Percentiles rank a stretch among this genome's conserved stretches.
Conservation (phyloP, 2,888 invertebrate species). For the Thecophora atra region DNA sequence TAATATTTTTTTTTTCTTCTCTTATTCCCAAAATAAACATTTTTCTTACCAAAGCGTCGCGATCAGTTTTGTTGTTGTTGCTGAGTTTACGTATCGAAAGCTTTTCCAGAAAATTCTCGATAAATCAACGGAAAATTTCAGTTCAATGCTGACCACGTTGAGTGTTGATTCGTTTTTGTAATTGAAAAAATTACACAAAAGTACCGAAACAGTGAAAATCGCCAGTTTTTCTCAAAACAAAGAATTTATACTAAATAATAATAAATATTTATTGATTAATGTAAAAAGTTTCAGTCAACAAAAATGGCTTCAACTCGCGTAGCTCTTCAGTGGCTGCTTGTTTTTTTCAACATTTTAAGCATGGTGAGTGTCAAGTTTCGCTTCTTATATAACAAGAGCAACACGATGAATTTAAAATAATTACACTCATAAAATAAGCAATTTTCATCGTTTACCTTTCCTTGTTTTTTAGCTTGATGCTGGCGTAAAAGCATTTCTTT, state of each 20-base stretch:
- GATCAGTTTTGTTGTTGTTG: conserved; percentile 11
- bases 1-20: background rate
- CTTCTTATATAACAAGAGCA: background rate
- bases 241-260: background rate
- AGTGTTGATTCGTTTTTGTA: conserved; percentile 1
- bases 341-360: conserved; percentile 54
- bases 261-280: background rate
- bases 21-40: background rate
- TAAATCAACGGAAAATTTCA: conserved; percentile 12
- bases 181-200: no score
- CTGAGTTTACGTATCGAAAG: conserved; percentile 6
- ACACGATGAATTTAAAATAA: no score
- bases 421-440: background rate
- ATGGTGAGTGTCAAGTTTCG: conserved; percentile 51
- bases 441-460: background rate
- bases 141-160: conserved; percentile 11
- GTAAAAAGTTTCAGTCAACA: background rate
- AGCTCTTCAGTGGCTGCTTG: conserved; percentile 57
- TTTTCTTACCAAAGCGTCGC: conserved; percentile 1
- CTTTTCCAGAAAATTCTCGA: conserved; percentile 17
- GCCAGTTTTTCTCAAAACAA: background rate
- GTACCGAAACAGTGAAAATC: background rate
- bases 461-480: background rate
- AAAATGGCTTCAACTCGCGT: conserved; percentile 49
- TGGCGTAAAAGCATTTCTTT: background rate